Conservation (phyloP, 2,888 invertebrate species). For the Nematopogon swammerdamellus region DNA sequence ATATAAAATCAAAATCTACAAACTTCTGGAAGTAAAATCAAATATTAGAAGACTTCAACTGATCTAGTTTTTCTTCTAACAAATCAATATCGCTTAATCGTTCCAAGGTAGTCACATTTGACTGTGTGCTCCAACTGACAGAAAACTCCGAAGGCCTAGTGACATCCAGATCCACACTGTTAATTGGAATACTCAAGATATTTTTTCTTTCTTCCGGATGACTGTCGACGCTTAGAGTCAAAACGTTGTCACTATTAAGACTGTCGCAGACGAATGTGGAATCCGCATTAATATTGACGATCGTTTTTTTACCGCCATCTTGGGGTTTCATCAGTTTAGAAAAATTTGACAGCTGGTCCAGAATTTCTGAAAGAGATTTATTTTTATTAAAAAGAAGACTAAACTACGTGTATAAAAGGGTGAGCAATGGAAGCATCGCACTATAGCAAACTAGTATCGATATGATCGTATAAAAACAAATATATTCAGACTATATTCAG, state of each 20-base stretch:
- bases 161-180: slow-evolving; percentile 19
- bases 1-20: no score
- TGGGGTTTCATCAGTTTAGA: slow-evolving; percentile 16
- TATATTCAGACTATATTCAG: no score
- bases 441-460: no score
- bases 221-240: slow-evolving; percentile 22
- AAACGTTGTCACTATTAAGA: slow-evolving; percentile 11
- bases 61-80: slow-evolving; percentile 35
- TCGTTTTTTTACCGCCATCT: not conserved
- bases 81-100: slow-evolving; percentile 41
- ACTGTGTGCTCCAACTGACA: slow-evolving; percentile 20
- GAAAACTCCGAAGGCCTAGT: slow-evolving; percentile 17
- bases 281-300: not conserved
- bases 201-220: slow-evolving; percentile 18
- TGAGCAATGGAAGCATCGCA: no score
- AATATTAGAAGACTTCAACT: slow-evolving; percentile 21
- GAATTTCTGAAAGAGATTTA: slow-evolving; percentile 32
- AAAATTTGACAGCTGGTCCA: slow-evolving; percentile 38
- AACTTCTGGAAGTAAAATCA: no score
- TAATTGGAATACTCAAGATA: slow-evolving; percentile 28
- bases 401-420: no score
- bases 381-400: no score
- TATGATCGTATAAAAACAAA: no score
- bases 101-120: slow-evolving; percentile 37
- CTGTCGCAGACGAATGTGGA: not conserved